Evolutionary conservation across 2,888 invertebrate genomes (phyloP).

Genomic region (Thereva unica): DNA sequence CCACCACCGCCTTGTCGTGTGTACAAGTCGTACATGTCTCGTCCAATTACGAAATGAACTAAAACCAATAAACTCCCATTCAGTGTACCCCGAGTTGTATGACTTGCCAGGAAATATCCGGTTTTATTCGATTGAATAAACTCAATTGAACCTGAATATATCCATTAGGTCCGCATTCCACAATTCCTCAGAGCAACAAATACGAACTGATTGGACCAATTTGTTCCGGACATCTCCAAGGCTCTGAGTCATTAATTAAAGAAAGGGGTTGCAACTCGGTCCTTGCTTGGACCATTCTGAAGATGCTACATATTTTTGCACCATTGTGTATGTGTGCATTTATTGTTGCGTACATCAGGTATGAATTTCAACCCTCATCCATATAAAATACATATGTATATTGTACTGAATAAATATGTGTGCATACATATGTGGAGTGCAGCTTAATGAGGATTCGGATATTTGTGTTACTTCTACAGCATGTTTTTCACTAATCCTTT

Average conservation of each 20-base stretch:
- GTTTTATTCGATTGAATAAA: constrained; percentile 26
- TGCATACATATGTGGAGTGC: no score
- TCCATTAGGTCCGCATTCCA: constrained; percentile 28
- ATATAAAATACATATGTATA: background rate
- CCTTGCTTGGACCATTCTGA: background rate
- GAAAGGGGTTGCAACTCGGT: background rate
- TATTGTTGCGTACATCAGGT: background rate
- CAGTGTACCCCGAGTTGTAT: constrained; percentile 4
- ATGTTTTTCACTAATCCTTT: no score
- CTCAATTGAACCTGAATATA: constrained; percentile 20
- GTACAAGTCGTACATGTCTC: constrained; percentile 24
- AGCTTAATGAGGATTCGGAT: no score
- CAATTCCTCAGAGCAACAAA: constrained; percentile 32
- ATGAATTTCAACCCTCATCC: constrained; percentile 1
- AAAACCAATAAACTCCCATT: constrained; percentile 10
- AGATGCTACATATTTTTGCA: background rate
- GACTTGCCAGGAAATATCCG: constrained; percentile 28
- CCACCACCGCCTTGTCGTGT: constrained; percentile 6
- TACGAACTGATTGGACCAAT: constrained; percentile 21
- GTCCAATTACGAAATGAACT: constrained; percentile 28
- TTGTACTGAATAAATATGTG: background rate
- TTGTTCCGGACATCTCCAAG: constrained; percentile 12
- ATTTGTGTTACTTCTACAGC: no score
- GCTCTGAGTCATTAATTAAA: constrained; percentile 16
- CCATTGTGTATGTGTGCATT: background rate